Conservation (phyloP, 2,113 vertebrate species). For the Lamprotornis superbus region DNA sequence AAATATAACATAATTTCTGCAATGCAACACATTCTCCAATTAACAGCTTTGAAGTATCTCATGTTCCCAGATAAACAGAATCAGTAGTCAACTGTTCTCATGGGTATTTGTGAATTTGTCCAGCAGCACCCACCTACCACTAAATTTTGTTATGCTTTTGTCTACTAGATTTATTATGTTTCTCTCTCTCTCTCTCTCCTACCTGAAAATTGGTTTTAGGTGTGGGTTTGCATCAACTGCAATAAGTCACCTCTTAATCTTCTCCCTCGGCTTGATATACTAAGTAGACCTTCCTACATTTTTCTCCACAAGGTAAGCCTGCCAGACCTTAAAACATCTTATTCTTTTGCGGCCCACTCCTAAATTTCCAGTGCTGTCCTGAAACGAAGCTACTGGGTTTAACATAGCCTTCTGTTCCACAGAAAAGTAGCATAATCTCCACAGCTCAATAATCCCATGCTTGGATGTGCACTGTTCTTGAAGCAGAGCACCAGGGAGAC, state of each 20-base stretch:
- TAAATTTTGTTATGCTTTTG: not conserved
- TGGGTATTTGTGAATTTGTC: not conserved
- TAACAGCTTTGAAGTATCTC: not conserved
- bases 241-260: not conserved
- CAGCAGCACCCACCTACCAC: not conserved
- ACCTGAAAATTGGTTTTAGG: not conserved
- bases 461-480: not conserved
- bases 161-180: not conserved
- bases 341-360: not conserved
- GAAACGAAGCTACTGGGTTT: not conserved
- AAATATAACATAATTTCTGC: not conserved
- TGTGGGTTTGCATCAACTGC: not conserved
- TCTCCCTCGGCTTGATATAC: not conserved
- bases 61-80: not conserved
- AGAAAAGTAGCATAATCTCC: not conserved
- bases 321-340: not conserved
- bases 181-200: not conserved
- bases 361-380: not conserved
- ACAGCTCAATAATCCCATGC: not conserved
- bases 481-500: not conserved
- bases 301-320: not conserved
- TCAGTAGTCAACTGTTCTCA: not conserved
- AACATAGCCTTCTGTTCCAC: rapidly evolving
- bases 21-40: not conserved
- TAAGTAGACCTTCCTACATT: not conserved